phyloP scores from a whole-genome alignment of 2,888 invertebrate genomes.

The Ichneumon xanthorius region DNA sequence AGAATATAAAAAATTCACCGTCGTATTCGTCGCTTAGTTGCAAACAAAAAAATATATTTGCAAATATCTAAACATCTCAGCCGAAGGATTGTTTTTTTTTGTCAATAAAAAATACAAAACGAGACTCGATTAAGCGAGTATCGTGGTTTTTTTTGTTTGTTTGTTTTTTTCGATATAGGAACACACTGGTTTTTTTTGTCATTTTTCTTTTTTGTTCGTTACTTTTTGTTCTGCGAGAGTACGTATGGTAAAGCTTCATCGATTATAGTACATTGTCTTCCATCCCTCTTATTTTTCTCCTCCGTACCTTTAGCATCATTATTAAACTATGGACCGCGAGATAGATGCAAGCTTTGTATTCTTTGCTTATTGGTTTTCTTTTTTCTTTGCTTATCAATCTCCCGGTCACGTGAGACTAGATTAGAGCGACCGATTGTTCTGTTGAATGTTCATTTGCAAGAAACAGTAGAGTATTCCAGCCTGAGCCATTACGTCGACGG shows the following conservation, averaged over 20 bases:
- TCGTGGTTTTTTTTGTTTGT: slow-evolving; percentile 41
- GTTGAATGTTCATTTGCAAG: slow-evolving; percentile 88
- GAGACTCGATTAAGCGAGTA: slow-evolving; percentile 54
- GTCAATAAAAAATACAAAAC: slow-evolving; percentile 51
- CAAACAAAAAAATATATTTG: slow-evolving; percentile 5
- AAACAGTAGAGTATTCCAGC: slow-evolving; percentile 96
- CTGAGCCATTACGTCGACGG: slow-evolving; percentile 98
- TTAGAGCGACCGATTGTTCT: slow-evolving; percentile 82
- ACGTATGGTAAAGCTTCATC: slow-evolving; percentile 62
- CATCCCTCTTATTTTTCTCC: slow-evolving; percentile 23
- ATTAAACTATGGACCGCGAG: slow-evolving; percentile 28
- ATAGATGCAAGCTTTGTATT: slow-evolving; percentile 22
- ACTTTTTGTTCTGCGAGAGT: slow-evolving; percentile 55
- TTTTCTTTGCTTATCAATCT: slow-evolving; percentile 34
- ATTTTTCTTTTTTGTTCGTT: slow-evolving; percentile 34
- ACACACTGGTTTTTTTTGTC: slow-evolving; percentile 65
- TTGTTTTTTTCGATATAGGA: slow-evolving; percentile 58
- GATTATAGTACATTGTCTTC: slow-evolving; percentile 59
- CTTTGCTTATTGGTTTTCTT: slow-evolving; percentile 14
- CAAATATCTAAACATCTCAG: slow-evolving; percentile 18
- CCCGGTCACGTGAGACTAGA: slow-evolving; percentile 79
- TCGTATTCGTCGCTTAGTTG: slow-evolving; percentile 13
- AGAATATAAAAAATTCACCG: slow-evolving; percentile 13
- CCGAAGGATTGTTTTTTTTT: slow-evolving; percentile 27
- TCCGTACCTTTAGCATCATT: slow-evolving; percentile 19